Evolutionary conservation across 1,140 invertebrate species (phyloP).

Genomic region (Drosophila azteca): DNA sequence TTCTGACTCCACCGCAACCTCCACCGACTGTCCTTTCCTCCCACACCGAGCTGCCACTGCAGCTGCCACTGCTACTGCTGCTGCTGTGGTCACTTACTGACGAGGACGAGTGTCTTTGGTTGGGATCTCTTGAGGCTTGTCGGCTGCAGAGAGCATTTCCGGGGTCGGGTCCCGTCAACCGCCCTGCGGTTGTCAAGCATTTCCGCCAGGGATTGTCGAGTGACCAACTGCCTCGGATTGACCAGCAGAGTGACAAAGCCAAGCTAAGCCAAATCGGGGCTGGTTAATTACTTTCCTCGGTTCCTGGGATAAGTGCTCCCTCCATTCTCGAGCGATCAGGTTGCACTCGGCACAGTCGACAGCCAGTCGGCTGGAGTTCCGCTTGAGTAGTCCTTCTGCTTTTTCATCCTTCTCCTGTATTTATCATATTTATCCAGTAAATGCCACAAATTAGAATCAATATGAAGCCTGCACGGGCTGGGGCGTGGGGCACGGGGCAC

Average conservation of each 20-base stretch:
- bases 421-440: conserved; percentile 69
- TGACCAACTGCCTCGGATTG: conserved; percentile 41
- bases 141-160: conserved; percentile 61
- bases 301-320: conserved; percentile 53
- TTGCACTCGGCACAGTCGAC: not conserved
- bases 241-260: conserved; percentile 37
- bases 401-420: conserved; percentile 30
- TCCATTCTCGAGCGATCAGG: conserved; percentile 19
- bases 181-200: conserved; percentile 59
- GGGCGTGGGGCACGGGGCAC: conserved; percentile 2
- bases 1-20: not conserved
- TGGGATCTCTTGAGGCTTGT: conserved; percentile 59
- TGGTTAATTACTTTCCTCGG: conserved; percentile 74
- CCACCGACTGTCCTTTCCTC: not conserved
- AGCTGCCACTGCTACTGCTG: conserved; percentile 18
- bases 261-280: conserved; percentile 49
- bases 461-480: conserved; percentile 25
- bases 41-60: not conserved
- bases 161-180: conserved; percentile 10
- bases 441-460: conserved; percentile 71
- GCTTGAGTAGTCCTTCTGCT: not conserved
- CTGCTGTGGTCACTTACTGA: conserved; percentile 66
- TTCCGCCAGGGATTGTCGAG: conserved; percentile 62
- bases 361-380: not conserved
- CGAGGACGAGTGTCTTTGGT: conserved; percentile 62